A percentile compares a stretch with the other conserved stretches of the same genome.
Evolutionary conservation across 2,797 vertebrate genomes (phyloP).

Genomic region (Alca torda): DNA sequence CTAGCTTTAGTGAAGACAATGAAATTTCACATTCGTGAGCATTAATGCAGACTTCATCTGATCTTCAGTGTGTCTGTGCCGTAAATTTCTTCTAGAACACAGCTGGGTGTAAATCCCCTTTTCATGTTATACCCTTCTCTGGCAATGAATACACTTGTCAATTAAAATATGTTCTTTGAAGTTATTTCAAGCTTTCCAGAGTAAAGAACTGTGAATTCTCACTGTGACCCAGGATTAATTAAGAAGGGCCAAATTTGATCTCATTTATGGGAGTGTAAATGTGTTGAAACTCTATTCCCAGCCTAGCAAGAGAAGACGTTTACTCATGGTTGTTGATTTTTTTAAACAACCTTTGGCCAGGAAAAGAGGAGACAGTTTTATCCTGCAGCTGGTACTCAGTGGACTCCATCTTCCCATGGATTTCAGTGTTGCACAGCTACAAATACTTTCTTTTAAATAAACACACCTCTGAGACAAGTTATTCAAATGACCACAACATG

Average conservation of each 20-base stretch:
- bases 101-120: conserved; percentile 47
- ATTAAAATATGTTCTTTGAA: conserved; percentile 71
- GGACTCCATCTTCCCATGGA: background rate
- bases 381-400: background rate
- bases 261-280: conserved; percentile 21
- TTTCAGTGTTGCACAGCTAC: background rate
- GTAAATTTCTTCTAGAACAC: conserved; percentile 30
- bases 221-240: conserved; percentile 39
- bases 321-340: background rate
- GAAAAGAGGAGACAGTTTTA: background rate
- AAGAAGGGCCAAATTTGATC: conserved; percentile 33
- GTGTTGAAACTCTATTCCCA: background rate
- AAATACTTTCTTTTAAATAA: background rate
- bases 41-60: background rate
- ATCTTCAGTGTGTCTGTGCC: background rate
- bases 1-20: conserved; percentile 28
- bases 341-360: background rate
- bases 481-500: background rate
- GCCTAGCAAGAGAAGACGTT: background rate
- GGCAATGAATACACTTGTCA: conserved; percentile 61
- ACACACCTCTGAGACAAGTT: background rate
- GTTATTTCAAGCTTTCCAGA: conserved; percentile 47
- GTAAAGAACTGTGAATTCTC: conserved; percentile 25
- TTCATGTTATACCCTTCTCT: conserved; percentile 41
- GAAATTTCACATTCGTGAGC: conserved; percentile 1